Percentiles rank a stretch among this genome's conserved stretches.
Conservation (phyloP, 2,888 invertebrate species). For the Melinopterus prodromus region DNA sequence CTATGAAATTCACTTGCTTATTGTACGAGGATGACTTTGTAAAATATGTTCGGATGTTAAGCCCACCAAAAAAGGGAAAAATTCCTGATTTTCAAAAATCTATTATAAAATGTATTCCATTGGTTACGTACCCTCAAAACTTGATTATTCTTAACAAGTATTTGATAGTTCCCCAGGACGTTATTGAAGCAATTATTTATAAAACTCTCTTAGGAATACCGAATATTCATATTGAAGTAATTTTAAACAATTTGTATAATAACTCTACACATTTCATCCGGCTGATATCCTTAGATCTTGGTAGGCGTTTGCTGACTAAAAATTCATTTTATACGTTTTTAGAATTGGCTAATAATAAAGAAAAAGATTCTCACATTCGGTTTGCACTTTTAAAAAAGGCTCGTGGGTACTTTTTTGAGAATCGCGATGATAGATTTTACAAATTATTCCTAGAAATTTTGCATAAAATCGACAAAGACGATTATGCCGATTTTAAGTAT, state of each 20-base stretch:
- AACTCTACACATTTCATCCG: constrained; percentile 20
- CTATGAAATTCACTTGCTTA: background rate
- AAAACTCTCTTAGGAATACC: background rate
- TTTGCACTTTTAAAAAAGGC: constrained; percentile 25
- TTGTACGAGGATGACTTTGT: constrained; percentile 25
- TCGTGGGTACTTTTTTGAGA: constrained; percentile 5
- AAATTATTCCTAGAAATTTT: background rate
- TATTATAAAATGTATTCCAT: constrained; percentile 7
- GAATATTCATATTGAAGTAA: background rate
- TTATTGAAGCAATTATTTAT: constrained; percentile 6
- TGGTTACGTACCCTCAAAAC: background rate
- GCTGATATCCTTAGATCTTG: constrained; percentile 16
- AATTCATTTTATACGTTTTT: constrained; percentile 15
- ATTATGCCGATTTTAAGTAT: background rate
- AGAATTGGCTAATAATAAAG: background rate
- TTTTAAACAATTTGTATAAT: constrained; percentile 10
- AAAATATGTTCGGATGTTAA: background rate
- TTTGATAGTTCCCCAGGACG: constrained; percentile 22
- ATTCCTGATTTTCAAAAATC: background rate
- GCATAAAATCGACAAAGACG: background rate
- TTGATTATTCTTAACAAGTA: background rate
- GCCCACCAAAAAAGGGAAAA: constrained; percentile 22
- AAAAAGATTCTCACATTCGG: constrained; percentile 18
- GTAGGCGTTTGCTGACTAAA: constrained; percentile 5
- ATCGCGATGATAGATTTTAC: background rate